Base-by-base conservation (phyloP, 1,140 invertebrate species). In the Acromyrmex echinatior region DNA sequence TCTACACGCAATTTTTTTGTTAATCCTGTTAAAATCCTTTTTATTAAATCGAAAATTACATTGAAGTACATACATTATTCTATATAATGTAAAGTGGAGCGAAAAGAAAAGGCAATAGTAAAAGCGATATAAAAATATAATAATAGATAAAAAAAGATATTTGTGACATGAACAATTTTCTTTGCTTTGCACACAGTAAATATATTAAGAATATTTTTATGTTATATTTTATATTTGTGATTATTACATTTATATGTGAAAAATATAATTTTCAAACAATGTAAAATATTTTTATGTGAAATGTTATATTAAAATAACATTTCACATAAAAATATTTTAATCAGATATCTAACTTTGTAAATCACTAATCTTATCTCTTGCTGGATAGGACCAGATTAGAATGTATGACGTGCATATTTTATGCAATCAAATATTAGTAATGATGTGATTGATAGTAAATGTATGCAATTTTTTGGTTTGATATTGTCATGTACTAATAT, bases 21-120 rank as follows among this genome's bases (percentile, higher is more conserved):
- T 53, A 68, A 65, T 89, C 77, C 85, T 87, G 51, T 80, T 68
- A 45, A 31, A 18, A 66, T 60, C 7, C 25, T 68, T 79, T 25
- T 39, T 16, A 60, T 85, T n/a, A 87, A n/a, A 28, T 89, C 73
- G 21, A 65, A n/a, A 25, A n/a, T 28, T n/a, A 71, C 21, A 12
- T 16, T 49, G 49, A 28, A 56, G 7, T 66, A 45, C 39, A 45
- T 66, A 45, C 39, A 45, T 45, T 45, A 45, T 45, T 45, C 39
- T 45, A 45, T 45, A 45, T 45, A 51, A 68, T 45, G 63, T 77
- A 25, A 76, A 70, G 6, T 2, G n/a, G 1, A 68, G 4, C 14
- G 1, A 25, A 0, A 3, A 25, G 21, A 5, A n/a, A 51, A 68
- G 9, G 31, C 16, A 68, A 56, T 39, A 9, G 12, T 45, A 21